Evolutionary conservation across 2,888 invertebrate species (phyloP).

Genomic region (Zelleria hepariella): DNA sequence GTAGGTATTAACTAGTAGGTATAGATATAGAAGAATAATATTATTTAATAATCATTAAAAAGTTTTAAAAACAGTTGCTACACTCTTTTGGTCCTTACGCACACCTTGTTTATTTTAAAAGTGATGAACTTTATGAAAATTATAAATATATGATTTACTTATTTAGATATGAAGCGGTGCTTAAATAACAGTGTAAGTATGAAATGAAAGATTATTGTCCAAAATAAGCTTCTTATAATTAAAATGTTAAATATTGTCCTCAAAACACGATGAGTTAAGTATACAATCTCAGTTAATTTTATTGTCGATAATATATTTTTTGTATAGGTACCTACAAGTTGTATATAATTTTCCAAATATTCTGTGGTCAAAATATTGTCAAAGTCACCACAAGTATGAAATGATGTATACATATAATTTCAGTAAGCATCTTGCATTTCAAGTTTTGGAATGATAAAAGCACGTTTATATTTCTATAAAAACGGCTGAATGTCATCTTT

Average conservation of each 20-base stretch:
- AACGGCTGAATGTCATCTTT: not conserved
- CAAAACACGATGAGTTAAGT: not conserved
- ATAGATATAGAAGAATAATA: not conserved
- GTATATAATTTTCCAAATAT: not conserved
- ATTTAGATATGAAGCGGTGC: not conserved
- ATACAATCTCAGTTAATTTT: not conserved
- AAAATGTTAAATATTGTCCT: not conserved
- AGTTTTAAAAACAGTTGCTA: not conserved
- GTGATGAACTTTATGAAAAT: not conserved
- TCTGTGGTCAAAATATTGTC: not conserved
- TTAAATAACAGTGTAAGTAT: not conserved
- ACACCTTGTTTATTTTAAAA: constrained; percentile 1
- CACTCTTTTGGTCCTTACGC: constrained; percentile 5
- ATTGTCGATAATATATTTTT: not conserved
- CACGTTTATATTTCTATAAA: constrained; percentile 3
- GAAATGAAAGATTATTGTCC: constrained; percentile 10
- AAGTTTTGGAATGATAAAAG: no score
- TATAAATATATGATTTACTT: not conserved
- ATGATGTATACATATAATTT: not conserved
- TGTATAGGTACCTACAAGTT: not conserved
- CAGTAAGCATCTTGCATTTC: not conserved
- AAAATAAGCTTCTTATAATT: constrained; percentile 1
- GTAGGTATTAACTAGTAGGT: not conserved
- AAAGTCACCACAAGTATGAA: not conserved
- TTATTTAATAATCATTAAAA: not conserved